Base-by-base conservation (phyloP, 2,797 vertebrate species). In the Stomatorhinus walkeri region DNA sequence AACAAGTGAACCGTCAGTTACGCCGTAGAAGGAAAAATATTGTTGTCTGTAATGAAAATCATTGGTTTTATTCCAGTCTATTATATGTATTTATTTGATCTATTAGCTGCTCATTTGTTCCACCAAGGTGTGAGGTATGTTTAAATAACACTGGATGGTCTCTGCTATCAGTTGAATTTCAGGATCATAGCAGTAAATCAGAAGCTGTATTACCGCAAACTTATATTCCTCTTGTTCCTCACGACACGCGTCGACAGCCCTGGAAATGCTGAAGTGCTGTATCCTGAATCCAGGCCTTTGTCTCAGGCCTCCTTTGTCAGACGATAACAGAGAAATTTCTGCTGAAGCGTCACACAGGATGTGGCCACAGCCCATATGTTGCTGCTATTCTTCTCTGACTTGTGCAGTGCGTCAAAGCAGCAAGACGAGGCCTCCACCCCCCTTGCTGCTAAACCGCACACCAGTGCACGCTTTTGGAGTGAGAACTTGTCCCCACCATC, bases 261-360 rank as follows among this genome's bases (percentile, higher is more conserved):
- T 7, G 24, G 36, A 2, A 43, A 43, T 79, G 2, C 88, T 54
- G 88, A 51, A 88, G 43, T 72, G 40, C 76, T 87, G 88, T 12
- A 19, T 88, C 90, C 85, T 81, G 91, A 89, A 89, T 88, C 87
- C 88, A 85, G 89, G 56, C 72, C 88, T 90, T 91, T 92, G 22
- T 89, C 83, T 90, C 79, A 88, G 40, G 92, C 91, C 90, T 91
- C 91, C 56, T 22, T 22, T 89, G 40, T 59, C 19, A 40, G 61
- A 43, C 76, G 51, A 56, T 88, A 89, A 89, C 89, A 90, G 89
- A 89, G 89, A 91, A 89, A 93, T 90, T 92, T 92, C 93, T 93
- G 90, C 91, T 91, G 91, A 92, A 92, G 86, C 92, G 89, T 92
- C 61, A 87, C 14, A 92, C 93, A 94, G 94, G 94, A 95, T 92